Percentiles rank a stretch among this genome's conserved stretches.
These are phyloP conservation scores for Eurystomus gularis DNA, from an alignment of 2,113 vertebrate genomes.

Conservation along the genomic window DNA sequence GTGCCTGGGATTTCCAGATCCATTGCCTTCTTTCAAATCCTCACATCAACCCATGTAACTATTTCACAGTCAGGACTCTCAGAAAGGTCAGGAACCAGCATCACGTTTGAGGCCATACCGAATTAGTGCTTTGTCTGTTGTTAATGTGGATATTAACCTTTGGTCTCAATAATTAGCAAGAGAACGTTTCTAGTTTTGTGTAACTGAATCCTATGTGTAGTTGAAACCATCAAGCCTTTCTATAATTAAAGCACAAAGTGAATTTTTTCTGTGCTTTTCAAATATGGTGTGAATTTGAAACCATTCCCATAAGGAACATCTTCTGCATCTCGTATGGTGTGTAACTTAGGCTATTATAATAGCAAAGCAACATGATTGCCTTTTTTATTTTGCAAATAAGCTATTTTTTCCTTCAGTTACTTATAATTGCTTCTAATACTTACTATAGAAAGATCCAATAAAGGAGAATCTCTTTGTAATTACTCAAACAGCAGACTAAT, in stretches of 20 bases:
- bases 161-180: not conserved
- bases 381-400: slow-evolving; percentile 44
- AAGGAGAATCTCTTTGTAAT: slow-evolving; percentile 25
- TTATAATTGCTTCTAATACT: slow-evolving; percentile 46
- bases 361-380: not conserved
- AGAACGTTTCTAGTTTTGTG: not conserved
- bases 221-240: not conserved
- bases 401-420: slow-evolving; percentile 23
- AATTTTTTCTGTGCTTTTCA: not conserved
- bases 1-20: not conserved
- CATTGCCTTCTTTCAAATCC: not conserved
- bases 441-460: slow-evolving; percentile 28
- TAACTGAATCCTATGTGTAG: not conserved
- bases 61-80: not conserved
- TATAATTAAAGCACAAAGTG: slow-evolving; percentile 4
- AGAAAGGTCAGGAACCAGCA: not conserved
- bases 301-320: not conserved
- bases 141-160: not conserved
- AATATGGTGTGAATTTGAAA: not conserved
- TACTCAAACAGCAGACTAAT: slow-evolving; percentile 44
- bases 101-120: not conserved
- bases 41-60: not conserved
- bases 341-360: not conserved
- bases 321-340: not conserved
- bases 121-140: not conserved